phyloP scores from a whole-genome alignment of 1,140 invertebrate species.

The Lasaia peninsularis region DNA sequence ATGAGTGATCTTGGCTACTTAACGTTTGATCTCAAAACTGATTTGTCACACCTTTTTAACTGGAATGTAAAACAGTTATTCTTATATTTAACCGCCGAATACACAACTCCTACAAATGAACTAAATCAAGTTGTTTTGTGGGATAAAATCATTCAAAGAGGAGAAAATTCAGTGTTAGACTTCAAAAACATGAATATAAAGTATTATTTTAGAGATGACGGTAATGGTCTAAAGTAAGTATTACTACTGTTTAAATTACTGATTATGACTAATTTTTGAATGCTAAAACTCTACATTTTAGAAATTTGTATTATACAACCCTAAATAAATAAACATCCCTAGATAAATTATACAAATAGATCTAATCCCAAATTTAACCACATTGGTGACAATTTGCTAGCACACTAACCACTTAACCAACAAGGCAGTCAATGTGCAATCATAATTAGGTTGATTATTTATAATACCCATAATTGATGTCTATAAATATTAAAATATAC shows the following conservation, averaged over 20 bases:
- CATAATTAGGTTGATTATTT: no score
- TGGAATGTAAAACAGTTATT: slow-evolving; percentile 99
- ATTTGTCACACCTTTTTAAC: slow-evolving; percentile 95
- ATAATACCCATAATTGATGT: no score
- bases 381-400: no score
- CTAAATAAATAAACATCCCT: no score
- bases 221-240: slow-evolving; percentile 94
- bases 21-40: slow-evolving; percentile 95
- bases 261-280: not conserved
- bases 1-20: slow-evolving; percentile 97
- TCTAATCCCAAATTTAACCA: no score
- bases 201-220: slow-evolving; percentile 99
- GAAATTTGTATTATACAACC: not conserved
- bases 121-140: slow-evolving; percentile 97
- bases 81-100: slow-evolving; percentile 97
- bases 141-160: slow-evolving; percentile 98
- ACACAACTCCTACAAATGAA: slow-evolving; percentile 92
- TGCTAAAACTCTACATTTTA: not conserved
- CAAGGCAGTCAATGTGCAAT: no score
- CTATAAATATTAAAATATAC: no score
- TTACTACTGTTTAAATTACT: not conserved
- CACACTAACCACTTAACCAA: no score
- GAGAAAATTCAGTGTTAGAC: slow-evolving; percentile 93
- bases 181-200: slow-evolving; percentile 98
- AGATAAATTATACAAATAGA: no score